Conservation (phyloP, 2,113 vertebrate genomes). For the Octodon degus region DNA sequence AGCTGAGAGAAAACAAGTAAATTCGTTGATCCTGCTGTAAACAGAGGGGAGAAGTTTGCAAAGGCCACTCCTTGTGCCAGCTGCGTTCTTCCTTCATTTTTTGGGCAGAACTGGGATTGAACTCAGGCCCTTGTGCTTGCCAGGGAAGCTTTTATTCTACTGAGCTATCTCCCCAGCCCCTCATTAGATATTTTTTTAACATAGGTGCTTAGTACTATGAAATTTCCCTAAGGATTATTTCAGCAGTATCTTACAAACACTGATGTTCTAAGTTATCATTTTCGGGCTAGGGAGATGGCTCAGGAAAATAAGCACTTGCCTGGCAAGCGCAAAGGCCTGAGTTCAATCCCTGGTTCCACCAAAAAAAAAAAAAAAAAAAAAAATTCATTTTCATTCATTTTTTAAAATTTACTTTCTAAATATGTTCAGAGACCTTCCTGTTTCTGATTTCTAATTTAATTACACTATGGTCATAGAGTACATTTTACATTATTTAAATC, state of each 20-base stretch:
- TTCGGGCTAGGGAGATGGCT: no score
- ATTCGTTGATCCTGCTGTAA: not conserved
- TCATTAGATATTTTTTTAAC: not conserved
- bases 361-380: no score
- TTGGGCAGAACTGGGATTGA: not conserved
- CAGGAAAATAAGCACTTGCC: no score
- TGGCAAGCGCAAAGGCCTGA: no score
- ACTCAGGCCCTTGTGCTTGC: no score
- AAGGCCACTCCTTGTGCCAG: not conserved
- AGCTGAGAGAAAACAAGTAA: not conserved
- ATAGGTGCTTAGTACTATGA: not conserved
- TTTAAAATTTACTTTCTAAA: not conserved
- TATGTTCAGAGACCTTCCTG: conserved; percentile 12
- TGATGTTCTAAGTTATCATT: not conserved
- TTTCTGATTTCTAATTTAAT: conserved; percentile 8
- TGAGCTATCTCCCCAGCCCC: no score
- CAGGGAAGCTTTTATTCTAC: no score
- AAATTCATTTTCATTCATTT: not conserved
- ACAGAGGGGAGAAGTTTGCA: not conserved
- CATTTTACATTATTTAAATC: not conserved
- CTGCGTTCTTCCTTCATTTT: not conserved
- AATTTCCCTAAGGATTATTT: not conserved
- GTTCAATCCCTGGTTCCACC: no score
- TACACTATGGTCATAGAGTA: not conserved
- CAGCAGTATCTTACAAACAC: not conserved